Evolutionary conservation across 1,140 invertebrate species (phyloP).

Genomic region (Colletes gigas): DNA sequence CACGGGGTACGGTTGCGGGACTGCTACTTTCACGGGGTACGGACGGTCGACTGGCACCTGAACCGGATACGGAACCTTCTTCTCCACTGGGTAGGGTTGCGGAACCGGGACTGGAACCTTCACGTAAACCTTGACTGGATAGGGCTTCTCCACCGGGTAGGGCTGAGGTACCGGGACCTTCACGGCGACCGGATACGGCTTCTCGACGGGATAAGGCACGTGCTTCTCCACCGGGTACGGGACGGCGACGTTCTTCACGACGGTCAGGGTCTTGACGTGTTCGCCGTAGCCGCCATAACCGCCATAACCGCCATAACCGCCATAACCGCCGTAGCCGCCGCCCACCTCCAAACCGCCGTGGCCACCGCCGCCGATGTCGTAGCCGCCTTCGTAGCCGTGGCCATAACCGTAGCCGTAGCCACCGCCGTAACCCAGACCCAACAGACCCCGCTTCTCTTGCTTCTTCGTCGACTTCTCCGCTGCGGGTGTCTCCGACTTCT

Average conservation of each 20-base stretch:
- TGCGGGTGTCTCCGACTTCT: slow-evolving; percentile 82
- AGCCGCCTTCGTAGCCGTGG: slow-evolving; percentile 83
- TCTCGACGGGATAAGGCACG: slow-evolving; percentile 76
- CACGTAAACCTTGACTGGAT: slow-evolving; percentile 78
- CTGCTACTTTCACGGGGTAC: slow-evolving; percentile 84
- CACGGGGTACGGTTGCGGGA: slow-evolving; percentile 87
- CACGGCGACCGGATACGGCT: slow-evolving; percentile 76
- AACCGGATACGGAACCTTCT: slow-evolving; percentile 76
- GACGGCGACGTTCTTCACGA: slow-evolving; percentile 84
- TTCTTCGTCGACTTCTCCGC: slow-evolving; percentile 80
- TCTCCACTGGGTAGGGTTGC: slow-evolving; percentile 78
- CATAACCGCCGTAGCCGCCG: slow-evolving; percentile 45
- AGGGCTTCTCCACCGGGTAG: slow-evolving; percentile 77
- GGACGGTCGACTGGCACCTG: slow-evolving; percentile 82
- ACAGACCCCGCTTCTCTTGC: slow-evolving; percentile 85
- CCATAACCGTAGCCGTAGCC: slow-evolving; percentile 81
- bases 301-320: slow-evolving; percentile 56
- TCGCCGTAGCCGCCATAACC: slow-evolving; percentile 74
- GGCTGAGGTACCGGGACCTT: slow-evolving; percentile 86
- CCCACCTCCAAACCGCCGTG: slow-evolving; percentile 57
- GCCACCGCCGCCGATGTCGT: slow-evolving; percentile 79
- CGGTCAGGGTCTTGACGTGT: slow-evolving; percentile 87
- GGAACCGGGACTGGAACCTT: slow-evolving; percentile 87
- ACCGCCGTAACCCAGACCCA: slow-evolving; percentile 82
- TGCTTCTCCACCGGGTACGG: slow-evolving; percentile 79